Base-by-base conservation (phyloP, 2,888 invertebrate species). In the Tetanocera ferruginea region DNA sequence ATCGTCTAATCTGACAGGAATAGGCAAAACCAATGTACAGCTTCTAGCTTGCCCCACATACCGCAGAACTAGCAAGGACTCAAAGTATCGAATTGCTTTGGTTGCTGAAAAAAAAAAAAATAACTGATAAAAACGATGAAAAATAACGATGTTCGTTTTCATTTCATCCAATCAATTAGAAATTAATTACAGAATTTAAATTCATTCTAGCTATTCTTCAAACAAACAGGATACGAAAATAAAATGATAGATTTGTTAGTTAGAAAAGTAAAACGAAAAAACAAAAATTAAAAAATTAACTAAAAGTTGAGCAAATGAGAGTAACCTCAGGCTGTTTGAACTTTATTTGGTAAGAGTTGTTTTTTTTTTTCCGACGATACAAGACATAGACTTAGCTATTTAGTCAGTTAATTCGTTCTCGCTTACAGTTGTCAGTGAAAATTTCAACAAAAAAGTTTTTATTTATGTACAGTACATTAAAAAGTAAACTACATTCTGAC, bases 161-260 rank as follows among this genome's bases (percentile, higher is more conserved):
- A n/a, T 57, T 60, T 28, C 60, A 25, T 25, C 11, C 60, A 60
- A 60, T 60, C 25, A 60, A 60, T 60, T 60, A 28, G 28, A 60
- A 60, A 60, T 60, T 60, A 60, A 60, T 60, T 60, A 60, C 2
- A 60, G 17, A 25, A 60, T 60, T 60, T 60, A 60, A 28, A 60
- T 60, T 60, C 60, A 14, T 60, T 60, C 60, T 28, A 60, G 14
- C 60, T 28, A 14, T 14, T 28, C 60, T 60, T 11, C 28, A 43
- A 43, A 43, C 43, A 43, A 43, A 11, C 43, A 43, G 43, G 11
- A 11, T 43, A 43, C 43, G 11, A 43, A 43, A 43, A 1, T 8
- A 43, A 3, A 43, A 2, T 1, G 43, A 43, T 4, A 43, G 14
- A 43, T 43, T 43, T 60, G 60, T 28, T 23, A 17, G 25, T 17